A percentile compares a stretch with the other conserved stretches of the same genome.
Evolutionary conservation across 2,888 invertebrate species (phyloP).

Genomic region (Allygus modestus): DNA sequence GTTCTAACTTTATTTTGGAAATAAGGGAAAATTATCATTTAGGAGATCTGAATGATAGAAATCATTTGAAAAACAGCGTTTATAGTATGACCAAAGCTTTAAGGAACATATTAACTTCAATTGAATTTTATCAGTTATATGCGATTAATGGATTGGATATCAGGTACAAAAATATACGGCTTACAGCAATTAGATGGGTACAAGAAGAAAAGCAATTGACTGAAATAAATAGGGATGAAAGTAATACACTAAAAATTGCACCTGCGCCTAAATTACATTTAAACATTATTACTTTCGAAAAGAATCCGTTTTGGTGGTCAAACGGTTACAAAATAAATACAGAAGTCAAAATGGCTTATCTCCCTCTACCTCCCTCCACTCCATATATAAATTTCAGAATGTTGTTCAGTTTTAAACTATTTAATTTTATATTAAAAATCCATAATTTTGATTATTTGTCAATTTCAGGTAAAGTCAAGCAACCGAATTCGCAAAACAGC

Average conservation of each 20-base stretch:
- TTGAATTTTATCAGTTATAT: not conserved
- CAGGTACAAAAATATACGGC: not conserved
- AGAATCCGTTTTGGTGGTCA: not conserved
- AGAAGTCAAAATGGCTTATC: not conserved
- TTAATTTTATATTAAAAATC: not conserved
- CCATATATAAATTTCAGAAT: not conserved
- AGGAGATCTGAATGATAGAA: not conserved
- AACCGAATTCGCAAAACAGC: not conserved
- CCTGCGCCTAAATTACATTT: not conserved
- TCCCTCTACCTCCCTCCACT: not conserved
- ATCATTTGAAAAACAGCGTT: not conserved
- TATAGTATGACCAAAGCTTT: not conserved
- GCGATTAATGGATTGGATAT: not conserved
- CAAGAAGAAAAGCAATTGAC: not conserved
- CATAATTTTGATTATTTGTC: not conserved
- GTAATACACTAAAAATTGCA: not conserved
- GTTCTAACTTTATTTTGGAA: not conserved
- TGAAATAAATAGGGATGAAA: not conserved
- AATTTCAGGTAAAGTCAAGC: conserved; percentile 1
- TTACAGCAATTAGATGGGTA: not conserved
- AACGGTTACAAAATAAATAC: conserved; percentile 25
- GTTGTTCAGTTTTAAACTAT: not conserved
- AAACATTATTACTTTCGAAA: not conserved
- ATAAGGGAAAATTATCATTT: not conserved
- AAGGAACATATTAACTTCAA: not conserved